Evolutionary conservation across 2,113 vertebrate genomes (phyloP).

Genomic region (Syrmaticus mikado): DNA sequence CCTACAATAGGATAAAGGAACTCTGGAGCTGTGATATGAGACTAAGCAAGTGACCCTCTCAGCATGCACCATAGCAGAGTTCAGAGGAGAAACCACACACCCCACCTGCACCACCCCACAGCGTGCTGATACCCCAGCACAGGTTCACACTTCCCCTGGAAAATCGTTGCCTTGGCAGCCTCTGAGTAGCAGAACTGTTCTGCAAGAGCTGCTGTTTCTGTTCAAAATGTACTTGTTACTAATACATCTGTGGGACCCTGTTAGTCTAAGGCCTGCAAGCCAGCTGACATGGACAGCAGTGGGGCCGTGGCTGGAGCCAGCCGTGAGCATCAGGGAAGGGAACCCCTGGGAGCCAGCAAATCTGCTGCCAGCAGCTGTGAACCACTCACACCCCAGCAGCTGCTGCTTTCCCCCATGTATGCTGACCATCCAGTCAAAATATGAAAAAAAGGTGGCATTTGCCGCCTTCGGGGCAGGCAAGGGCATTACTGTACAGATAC

Average conservation of each 20-base stretch:
- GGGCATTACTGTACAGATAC: neutral
- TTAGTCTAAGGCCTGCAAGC: neutral
- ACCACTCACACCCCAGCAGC: neutral
- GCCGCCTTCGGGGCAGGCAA: neutral
- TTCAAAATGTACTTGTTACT: neutral
- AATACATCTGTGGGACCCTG: accelerated
- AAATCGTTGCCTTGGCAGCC: neutral
- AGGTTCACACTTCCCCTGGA: neutral
- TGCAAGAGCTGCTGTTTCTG: neutral
- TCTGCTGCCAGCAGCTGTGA: neutral
- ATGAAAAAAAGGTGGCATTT: neutral
- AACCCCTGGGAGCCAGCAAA: neutral
- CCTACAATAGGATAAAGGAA: neutral
- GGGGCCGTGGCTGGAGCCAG: neutral
- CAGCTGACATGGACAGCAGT: neutral
- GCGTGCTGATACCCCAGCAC: neutral
- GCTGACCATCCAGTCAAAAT: neutral
- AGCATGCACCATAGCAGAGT: neutral
- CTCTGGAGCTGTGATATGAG: neutral
- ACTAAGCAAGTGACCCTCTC: neutral
- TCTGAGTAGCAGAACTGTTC: neutral
- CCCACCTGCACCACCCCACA: neutral
- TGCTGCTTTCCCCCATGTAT: accelerated
- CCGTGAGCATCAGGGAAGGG: neutral
- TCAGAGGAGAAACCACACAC: neutral